These are phyloP conservation scores for Coenonympha arcania DNA, from an alignment of 2,888 invertebrate species.

Conservation along the genomic window DNA sequence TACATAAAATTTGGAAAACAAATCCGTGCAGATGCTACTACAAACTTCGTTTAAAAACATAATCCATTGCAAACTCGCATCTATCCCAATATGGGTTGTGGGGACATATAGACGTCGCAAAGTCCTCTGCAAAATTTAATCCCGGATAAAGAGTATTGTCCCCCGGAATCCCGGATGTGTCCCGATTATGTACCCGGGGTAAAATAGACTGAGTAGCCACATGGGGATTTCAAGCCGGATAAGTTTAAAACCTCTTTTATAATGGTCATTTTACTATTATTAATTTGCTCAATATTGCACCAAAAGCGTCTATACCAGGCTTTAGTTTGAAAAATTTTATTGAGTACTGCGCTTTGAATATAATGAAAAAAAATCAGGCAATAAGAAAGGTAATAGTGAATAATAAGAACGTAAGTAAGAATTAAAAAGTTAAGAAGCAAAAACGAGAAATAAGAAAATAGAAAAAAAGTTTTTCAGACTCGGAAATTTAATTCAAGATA, in stretches of 20 bases:
- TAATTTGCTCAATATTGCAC: not conserved
- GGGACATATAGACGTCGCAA: conserved; percentile 36
- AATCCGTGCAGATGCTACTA: not conserved
- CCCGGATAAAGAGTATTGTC: conserved; percentile 56
- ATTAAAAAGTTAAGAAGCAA: not conserved
- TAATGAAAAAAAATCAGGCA: no score
- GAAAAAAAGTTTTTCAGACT: not conserved
- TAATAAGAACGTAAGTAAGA: no score
- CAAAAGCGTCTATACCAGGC: not conserved
- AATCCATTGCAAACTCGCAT: conserved; percentile 34
- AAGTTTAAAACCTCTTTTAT: conserved; percentile 16
- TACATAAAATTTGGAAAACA: not conserved
- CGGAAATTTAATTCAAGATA: not conserved
- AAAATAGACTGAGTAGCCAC: conserved; percentile 33
- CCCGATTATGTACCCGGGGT: conserved; percentile 30
- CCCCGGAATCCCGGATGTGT: conserved; percentile 32
- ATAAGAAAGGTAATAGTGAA: no score
- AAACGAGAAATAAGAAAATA: not conserved
- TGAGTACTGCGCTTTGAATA: no score
- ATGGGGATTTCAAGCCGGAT: conserved; percentile 28
- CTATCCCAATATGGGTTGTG: conserved; percentile 45
- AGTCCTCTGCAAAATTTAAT: conserved; percentile 62
- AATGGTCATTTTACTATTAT: not conserved
- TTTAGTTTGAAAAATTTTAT: no score
- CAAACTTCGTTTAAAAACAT: conserved; percentile 22